Evolutionary conservation across 2,888 invertebrate genomes (phyloP).

Genomic region (Colostygia pectinataria): DNA sequence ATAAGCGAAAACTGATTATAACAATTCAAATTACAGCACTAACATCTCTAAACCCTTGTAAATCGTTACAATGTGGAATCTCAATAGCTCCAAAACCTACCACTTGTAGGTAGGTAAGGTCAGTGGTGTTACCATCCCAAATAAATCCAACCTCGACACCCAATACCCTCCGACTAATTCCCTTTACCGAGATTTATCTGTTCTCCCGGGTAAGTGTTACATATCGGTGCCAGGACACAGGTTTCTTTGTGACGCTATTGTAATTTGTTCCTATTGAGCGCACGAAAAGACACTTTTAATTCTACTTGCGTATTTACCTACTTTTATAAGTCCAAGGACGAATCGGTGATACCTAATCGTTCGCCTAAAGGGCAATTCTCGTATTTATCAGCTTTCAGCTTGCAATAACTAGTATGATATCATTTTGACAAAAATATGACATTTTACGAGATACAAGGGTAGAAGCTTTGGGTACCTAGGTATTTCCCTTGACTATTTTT

Average conservation of each 20-base stretch:
- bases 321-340: too few relatives aligned
- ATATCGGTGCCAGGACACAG: conserved; percentile 8
- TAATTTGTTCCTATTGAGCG: conserved; percentile 13
- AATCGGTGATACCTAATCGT: too few relatives aligned
- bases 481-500: too few relatives aligned
- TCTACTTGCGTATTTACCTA: neutral
- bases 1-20: too few relatives aligned
- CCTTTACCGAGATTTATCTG: conserved; percentile 14
- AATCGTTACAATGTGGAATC: neutral
- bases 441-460: too few relatives aligned
- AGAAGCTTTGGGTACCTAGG: too few relatives aligned
- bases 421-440: neutral
- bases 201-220: conserved; percentile 21
- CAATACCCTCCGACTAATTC: conserved; percentile 18
- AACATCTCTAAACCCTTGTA: neutral
- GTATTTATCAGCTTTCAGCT: too few relatives aligned
- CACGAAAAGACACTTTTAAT: conserved; percentile 1
- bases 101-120: neutral
- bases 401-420: too few relatives aligned
- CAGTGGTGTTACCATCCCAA: neutral
- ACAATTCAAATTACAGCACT: too few relatives aligned
- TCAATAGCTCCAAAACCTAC: neutral
- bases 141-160: conserved; percentile 17
- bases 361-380: too few relatives aligned
- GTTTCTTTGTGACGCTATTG: conserved; percentile 11